phyloP scores from a whole-genome alignment of 1,140 invertebrate species.

The Hylaeus volcanicus region DNA sequence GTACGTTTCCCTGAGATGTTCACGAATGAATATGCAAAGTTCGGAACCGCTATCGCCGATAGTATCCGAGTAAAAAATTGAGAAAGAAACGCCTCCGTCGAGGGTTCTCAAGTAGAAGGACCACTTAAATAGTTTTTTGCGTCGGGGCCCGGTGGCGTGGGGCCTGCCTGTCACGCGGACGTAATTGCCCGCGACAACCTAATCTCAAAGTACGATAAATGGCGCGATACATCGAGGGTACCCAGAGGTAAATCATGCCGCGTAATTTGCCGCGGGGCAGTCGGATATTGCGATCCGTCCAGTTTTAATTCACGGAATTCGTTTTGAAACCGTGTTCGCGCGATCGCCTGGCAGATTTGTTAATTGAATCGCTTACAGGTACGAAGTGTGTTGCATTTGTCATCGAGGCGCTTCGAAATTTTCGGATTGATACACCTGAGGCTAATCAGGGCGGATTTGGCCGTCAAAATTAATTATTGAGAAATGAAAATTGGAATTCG shows the following conservation, averaged over 20 bases:
- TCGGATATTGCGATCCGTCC: conserved; percentile 9
- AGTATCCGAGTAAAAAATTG: no score
- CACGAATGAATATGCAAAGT: no score
- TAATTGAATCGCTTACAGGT: conserved; percentile 1
- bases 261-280: conserved; percentile 34
- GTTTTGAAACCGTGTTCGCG: neutral
- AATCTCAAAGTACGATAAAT: conserved; percentile 61
- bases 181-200: conserved; percentile 59
- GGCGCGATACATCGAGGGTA: conserved; percentile 35
- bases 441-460: no score
- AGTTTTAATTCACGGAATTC: conserved; percentile 20
- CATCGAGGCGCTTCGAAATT: no score
- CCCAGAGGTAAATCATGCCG: conserved; percentile 48
- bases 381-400: no score
- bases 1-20: no score
- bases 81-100: no score
- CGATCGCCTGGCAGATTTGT: neutral
- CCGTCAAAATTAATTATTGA: no score
- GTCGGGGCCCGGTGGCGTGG: conserved; percentile 3
- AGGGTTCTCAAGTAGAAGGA: no score
- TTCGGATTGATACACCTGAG: no score
- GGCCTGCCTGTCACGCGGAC: conserved; percentile 17
- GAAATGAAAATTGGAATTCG: no score
- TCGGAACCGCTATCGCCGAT: no score
- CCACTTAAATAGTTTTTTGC: conserved; percentile 22